Evolutionary conservation across 1,140 invertebrate genomes (phyloP).

Genomic region (Copidosoma floridanum): DNA sequence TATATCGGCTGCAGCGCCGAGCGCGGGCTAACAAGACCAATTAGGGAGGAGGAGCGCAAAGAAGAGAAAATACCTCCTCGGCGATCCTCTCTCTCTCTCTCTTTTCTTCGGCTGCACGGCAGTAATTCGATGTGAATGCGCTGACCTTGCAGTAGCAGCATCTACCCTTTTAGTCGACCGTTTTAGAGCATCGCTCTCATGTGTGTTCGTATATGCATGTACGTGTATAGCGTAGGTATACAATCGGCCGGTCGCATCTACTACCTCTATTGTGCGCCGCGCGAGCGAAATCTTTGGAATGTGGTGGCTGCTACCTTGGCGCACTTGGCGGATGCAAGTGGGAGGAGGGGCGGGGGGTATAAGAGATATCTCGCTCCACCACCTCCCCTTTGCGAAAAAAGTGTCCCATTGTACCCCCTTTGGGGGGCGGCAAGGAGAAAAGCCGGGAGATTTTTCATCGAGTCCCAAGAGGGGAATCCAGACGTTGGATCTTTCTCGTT

Average conservation of each 20-base stretch:
- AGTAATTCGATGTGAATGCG: neutral
- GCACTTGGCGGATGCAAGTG: neutral
- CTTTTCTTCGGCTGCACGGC: too few species aligned
- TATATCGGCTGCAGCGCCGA: too few species aligned
- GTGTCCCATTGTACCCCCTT: slow-evolving; percentile 5
- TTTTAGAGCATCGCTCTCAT: neutral
- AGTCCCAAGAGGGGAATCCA: too few species aligned
- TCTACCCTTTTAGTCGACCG: neutral
- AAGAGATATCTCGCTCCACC: too few species aligned
- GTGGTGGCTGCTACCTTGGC: too few species aligned
- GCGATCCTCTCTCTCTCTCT: too few species aligned
- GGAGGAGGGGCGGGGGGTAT: neutral
- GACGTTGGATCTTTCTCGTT: too few species aligned
- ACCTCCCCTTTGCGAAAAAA: neutral
- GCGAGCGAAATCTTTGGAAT: neutral
- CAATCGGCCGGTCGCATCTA: neutral
- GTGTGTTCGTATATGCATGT: neutral
- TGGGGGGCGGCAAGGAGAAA: too few species aligned
- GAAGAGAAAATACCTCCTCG: neutral
- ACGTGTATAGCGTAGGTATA: neutral
- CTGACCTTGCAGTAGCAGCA: neutral
- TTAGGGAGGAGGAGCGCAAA: slow-evolving; percentile 2
- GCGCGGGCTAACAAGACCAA: slow-evolving; percentile 18
- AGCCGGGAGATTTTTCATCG: too few species aligned
- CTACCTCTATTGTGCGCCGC: neutral